These are phyloP conservation scores for Microhierax caerulescens DNA, from an alignment of 2,797 vertebrate genomes.

Conservation along the genomic window DNA sequence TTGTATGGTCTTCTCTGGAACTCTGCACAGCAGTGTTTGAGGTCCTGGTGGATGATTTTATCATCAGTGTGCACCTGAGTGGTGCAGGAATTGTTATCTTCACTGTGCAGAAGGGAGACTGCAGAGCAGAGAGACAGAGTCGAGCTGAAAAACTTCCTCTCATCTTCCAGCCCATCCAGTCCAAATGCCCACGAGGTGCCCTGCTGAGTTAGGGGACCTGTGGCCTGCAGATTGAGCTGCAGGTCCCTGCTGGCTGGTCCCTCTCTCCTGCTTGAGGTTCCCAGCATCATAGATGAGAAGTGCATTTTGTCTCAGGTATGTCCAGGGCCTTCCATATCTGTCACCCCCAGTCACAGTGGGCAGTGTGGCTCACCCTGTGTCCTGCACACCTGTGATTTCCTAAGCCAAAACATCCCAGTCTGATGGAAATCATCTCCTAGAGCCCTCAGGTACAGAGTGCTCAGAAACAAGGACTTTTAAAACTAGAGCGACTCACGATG, in stretches of 20 bases:
- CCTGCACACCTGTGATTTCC: not conserved
- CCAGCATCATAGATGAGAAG: rapidly evolving
- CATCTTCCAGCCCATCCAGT: rapidly evolving
- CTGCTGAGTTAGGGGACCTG: not conserved
- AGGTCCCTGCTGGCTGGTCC: not conserved
- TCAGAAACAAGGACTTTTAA: not conserved
- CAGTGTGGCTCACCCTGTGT: rapidly evolving
- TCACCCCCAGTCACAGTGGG: rapidly evolving
- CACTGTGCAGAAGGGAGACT: not conserved
- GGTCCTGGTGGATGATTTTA: not conserved
- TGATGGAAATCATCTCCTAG: not conserved
- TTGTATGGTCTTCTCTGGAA: not conserved
- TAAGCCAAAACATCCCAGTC: not conserved
- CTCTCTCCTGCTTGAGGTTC: not conserved
- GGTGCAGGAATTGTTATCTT: not conserved
- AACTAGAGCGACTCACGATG: not conserved
- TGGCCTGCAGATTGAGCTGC: not conserved
- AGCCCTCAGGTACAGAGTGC: not conserved
- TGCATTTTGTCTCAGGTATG: not conserved
- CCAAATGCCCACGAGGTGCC: rapidly evolving
- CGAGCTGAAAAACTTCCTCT: not conserved
- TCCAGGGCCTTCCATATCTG: rapidly evolving
- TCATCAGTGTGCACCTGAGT: not conserved
- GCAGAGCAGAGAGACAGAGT: not conserved
- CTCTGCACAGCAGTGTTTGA: not conserved